Base-by-base conservation (phyloP, 2,113 vertebrate genomes). In the Trogon surrucura region DNA sequence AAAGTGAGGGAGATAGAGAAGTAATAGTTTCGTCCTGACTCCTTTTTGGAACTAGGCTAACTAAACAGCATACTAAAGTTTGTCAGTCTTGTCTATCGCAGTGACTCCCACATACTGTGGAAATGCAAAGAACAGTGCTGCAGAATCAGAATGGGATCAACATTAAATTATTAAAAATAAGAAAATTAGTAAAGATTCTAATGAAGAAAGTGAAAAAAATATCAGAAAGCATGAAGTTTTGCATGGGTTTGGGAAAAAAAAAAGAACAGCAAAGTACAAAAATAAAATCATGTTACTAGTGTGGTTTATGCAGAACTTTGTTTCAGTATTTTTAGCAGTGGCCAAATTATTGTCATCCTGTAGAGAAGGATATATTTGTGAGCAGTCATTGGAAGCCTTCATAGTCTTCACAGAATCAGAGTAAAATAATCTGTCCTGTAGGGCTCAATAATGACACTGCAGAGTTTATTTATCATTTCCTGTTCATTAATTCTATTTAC, bases 391-490 rank as follows among this genome's bases (percentile, higher is more conserved):
- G 80, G n/a, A 82, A 88, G 16, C 21, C 38, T 75, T 85, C 27
- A 13, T 36, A 60, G 15, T 51, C 48, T 67, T 75, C 38, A 51
- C 10, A 71, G 80, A 50, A n/a, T 73, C 50, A 44, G 34, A 86
- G 27, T 61, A 61, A 53, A 16, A 45, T 32, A 32, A 32, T 44
- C 30, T 92, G 32, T 71, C 29, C 22, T 15, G 5, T 44, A 53
- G 13, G 36, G 9, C 51, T 81, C 30, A 48, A 1, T 61, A 92
- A 58, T 38, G 20, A 60, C 27, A n/a, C 0, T 0, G 8, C 14
- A 80, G 47, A 45, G 25, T 81, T 84, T 36, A 48, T 61, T 69
- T 66, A 45, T 58, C 0, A 30, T 30, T 87, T 80, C 73, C 32
- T 72, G 51, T 11, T 38, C 2, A 17, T 70, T 70, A 11, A 29